These are phyloP conservation scores for Chromis chromis DNA, from an alignment of 2,797 vertebrate genomes.

Conservation along the genomic window DNA sequence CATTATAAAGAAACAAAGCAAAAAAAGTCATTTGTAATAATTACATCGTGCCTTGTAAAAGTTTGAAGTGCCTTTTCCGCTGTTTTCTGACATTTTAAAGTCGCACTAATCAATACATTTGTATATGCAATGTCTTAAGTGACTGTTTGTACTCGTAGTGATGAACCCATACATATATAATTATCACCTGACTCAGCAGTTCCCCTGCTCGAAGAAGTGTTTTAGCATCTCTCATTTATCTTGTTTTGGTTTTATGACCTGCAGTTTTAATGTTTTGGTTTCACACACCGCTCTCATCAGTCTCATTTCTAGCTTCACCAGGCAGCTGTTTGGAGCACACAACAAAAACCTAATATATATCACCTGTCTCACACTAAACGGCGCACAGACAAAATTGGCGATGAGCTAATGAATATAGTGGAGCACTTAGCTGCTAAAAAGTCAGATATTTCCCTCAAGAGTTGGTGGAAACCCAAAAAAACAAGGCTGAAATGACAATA, in stretches of 20 bases:
- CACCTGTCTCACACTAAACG: not conserved
- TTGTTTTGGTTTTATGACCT: conserved; percentile 11
- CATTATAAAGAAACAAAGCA: conserved; percentile 18
- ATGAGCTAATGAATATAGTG: conserved; percentile 1
- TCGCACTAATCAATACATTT: conserved; percentile 18
- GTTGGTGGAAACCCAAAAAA: conserved; percentile 2
- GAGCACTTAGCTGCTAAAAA: conserved; percentile 6
- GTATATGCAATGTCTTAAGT: conserved; percentile 2
- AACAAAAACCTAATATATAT: not conserved
- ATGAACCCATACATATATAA: not conserved
- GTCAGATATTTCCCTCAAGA: not conserved
- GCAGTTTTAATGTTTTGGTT: conserved; percentile 13
- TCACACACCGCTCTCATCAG: conserved; percentile 3
- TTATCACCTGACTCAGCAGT: not conserved
- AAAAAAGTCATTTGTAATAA: conserved; percentile 8
- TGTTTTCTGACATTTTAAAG: conserved; percentile 19
- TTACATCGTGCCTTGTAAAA: not conserved
- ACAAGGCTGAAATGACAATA: not conserved
- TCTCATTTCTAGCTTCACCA: conserved; percentile 12
- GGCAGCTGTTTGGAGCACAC: not conserved
- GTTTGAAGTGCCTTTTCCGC: not conserved
- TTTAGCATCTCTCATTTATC: conserved; percentile 13
- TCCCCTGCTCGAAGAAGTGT: not conserved
- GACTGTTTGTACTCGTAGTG: not conserved
- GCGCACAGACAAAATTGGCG: not conserved